A percentile compares a stretch with the other conserved stretches of the same genome.
Conservation (phyloP, 2,888 invertebrate genomes). For the Monoplex corrugatus region DNA sequence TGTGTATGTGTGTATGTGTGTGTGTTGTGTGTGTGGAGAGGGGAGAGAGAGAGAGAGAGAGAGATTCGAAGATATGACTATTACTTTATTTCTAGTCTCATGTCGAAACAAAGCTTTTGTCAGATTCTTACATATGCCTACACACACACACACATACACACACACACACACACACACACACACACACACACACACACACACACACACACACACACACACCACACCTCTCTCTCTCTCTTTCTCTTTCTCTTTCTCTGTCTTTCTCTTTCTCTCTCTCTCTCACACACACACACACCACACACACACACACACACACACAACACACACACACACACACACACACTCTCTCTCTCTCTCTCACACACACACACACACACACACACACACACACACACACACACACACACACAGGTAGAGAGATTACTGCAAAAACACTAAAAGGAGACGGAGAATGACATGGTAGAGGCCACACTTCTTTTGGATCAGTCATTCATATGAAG, state of each 20-base stretch:
- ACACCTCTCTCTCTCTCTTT: not conserved
- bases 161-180: not conserved
- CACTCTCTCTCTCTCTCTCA: not conserved
- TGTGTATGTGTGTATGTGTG: constrained; percentile 22
- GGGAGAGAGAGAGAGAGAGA: too few relatives aligned
- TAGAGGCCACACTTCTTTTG: too few relatives aligned
- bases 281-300: not conserved
- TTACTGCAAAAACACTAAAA: too few relatives aligned
- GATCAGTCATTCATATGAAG: too few relatives aligned
- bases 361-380: not conserved
- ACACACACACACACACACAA: constrained; percentile 20
- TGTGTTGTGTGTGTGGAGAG: not conserved
- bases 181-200: not conserved
- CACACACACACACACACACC: too few relatives aligned
- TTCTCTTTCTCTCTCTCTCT: constrained; percentile 18
- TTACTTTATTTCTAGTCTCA: too few relatives aligned
- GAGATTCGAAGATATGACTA: too few relatives aligned
- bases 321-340: too few relatives aligned
- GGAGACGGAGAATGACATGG: too few relatives aligned
- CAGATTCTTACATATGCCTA: not conserved
- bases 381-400: constrained; percentile 22
- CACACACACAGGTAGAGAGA: not conserved
- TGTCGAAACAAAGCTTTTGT: too few relatives aligned
- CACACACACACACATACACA: not conserved
- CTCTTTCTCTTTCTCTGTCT: not conserved